phyloP scores from a whole-genome alignment of 2,888 invertebrate species.

The Caenorhabditis becei region DNA sequence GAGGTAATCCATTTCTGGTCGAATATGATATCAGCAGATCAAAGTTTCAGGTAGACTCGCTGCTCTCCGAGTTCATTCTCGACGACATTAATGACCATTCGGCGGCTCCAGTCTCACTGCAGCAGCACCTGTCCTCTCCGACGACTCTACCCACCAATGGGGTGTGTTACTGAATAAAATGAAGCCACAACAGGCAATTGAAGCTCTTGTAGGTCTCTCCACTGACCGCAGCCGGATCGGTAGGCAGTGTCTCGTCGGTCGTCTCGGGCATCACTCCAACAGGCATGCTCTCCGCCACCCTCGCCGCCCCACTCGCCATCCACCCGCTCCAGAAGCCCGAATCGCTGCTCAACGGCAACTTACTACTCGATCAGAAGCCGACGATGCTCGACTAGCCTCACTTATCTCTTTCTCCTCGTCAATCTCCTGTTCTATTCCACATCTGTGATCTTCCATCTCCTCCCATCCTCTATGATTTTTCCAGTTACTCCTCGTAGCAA shows the following conservation, averaged over 20 bases:
- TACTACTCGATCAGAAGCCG: constrained; percentile 28
- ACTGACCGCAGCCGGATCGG: constrained; percentile 24
- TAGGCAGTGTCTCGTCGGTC: constrained; percentile 19
- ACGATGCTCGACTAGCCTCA: constrained; percentile 4
- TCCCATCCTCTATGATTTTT: not conserved
- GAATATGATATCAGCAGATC: too few relatives aligned
- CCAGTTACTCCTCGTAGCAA: not conserved
- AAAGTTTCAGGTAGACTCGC: constrained; percentile 73
- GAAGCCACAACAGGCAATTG: too few relatives aligned
- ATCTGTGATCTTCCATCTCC: constrained; percentile 44
- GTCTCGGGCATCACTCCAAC: constrained; percentile 40
- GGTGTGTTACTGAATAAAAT: constrained; percentile 40
- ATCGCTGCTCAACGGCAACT: constrained; percentile 30
- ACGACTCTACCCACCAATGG: constrained; percentile 57
- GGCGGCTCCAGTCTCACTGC: constrained; percentile 51
- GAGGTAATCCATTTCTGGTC: constrained; percentile 64
- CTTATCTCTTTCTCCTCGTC: constrained; percentile 8
- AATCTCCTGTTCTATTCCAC: constrained; percentile 51
- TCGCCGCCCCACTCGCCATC: constrained; percentile 46
- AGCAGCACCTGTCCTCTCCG: constrained; percentile 64
- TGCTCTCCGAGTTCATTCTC: constrained; percentile 80
- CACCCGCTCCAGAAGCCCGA: constrained; percentile 30
- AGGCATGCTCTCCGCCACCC: constrained; percentile 24
- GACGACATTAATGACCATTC: constrained; percentile 77
- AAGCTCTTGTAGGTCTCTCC: constrained; percentile 43